Conservation (phyloP, 2,113 vertebrate species). For the Syngnathoides biaculeatus region DNA sequence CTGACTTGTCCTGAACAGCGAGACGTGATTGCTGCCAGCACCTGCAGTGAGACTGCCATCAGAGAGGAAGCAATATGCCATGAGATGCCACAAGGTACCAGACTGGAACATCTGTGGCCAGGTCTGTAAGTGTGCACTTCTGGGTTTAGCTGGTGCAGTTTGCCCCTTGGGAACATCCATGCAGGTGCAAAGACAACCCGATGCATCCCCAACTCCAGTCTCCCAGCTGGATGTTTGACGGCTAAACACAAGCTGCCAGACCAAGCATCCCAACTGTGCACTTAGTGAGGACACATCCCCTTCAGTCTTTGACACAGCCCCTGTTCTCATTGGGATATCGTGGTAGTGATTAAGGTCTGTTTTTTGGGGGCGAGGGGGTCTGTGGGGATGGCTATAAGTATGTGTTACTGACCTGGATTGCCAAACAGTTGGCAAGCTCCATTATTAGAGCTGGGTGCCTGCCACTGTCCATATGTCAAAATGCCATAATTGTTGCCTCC, state of each 20-base stretch:
- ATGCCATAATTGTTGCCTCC: slow-evolving; percentile 66
- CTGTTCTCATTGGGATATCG: slow-evolving; percentile 45
- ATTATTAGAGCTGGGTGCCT: slow-evolving; percentile 53
- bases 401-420: slow-evolving; percentile 55
- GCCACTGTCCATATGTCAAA: slow-evolving; percentile 68
- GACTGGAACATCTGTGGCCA: slow-evolving; percentile 63
- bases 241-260: slow-evolving; percentile 41
- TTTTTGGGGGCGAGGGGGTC: slow-evolving; percentile 14
- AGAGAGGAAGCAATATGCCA: slow-evolving; percentile 29
- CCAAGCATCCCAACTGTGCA: slow-evolving; percentile 55
- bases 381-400: slow-evolving; percentile 54
- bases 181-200: slow-evolving; percentile 42
- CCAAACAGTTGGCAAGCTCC: slow-evolving; percentile 66
- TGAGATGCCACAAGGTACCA: slow-evolving; percentile 37
- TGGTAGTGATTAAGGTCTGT: slow-evolving; percentile 59
- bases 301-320: slow-evolving; percentile 45
- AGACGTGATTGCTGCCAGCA: slow-evolving; percentile 34
- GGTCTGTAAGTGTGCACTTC: slow-evolving; percentile 45
- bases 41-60: slow-evolving; percentile 44
- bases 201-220: slow-evolving; percentile 21
- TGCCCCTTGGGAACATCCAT: slow-evolving; percentile 42
- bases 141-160: slow-evolving; percentile 49
- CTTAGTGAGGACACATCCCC: slow-evolving; percentile 45
- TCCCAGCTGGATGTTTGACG: slow-evolving; percentile 47
- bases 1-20: slow-evolving; percentile 40